Conservation (phyloP, 2,888 invertebrate species). For the Orchestes rusci region DNA sequence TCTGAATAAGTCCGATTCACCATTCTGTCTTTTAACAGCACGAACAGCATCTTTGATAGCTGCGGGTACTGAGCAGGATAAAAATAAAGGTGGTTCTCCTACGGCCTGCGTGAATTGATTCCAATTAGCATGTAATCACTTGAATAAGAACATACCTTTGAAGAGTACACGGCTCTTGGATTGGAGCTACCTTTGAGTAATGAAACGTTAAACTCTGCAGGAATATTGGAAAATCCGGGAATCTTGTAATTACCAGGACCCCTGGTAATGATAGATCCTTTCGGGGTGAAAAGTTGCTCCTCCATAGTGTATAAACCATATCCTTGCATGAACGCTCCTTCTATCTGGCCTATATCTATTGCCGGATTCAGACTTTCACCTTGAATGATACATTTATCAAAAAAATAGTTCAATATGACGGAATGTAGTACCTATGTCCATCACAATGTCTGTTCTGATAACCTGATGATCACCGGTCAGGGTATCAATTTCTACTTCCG, state of each 20-base stretch:
- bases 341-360: slow-evolving; percentile 95
- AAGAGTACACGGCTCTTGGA: slow-evolving; percentile 86
- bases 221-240: slow-evolving; percentile 88
- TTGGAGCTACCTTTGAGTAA: slow-evolving; percentile 83
- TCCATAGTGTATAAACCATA: slow-evolving; percentile 88
- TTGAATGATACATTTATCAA: too few species aligned
- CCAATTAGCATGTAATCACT: too few species aligned
- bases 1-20: slow-evolving; percentile 52
- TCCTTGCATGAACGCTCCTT: slow-evolving; percentile 92
- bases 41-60: slow-evolving; percentile 84
- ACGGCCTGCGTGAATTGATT: slow-evolving; percentile 66
- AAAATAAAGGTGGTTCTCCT: slow-evolving; percentile 90
- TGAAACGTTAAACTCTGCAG: slow-evolving; percentile 85
- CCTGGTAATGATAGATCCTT: slow-evolving; percentile 71
- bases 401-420: too few species aligned
- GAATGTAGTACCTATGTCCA: slow-evolving; percentile 85
- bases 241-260: slow-evolving; percentile 94
- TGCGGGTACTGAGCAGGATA: slow-evolving; percentile 79
- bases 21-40: slow-evolving; percentile 67
- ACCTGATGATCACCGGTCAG: slow-evolving; percentile 90
- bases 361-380: slow-evolving; percentile 91
- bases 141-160: slow-evolving; percentile 80
- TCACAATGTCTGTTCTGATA: slow-evolving; percentile 84
- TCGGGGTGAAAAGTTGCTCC: slow-evolving; percentile 79
- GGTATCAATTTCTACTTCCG: slow-evolving; percentile 90